Conservation (phyloP, 2,113 vertebrate species). For the Gila orcuttii region DNA sequence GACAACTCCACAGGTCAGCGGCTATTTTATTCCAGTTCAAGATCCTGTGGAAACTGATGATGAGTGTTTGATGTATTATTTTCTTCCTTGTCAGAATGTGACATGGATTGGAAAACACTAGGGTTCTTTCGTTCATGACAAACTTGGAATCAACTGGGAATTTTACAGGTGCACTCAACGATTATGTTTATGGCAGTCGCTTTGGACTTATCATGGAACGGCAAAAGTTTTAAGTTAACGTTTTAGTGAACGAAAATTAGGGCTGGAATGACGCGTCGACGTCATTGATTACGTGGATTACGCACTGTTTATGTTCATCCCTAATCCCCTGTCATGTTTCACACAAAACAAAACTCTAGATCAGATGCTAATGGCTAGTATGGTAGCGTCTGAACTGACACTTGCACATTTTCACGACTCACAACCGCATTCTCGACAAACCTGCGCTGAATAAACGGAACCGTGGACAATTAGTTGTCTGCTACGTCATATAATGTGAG, state of each 20-base stretch:
- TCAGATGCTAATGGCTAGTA: too few relatives aligned
- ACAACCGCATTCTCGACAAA: too few relatives aligned
- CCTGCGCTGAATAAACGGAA: too few relatives aligned
- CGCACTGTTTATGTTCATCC: too few relatives aligned
- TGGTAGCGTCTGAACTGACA: too few relatives aligned
- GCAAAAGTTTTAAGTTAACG: background rate
- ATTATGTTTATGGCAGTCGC: background rate
- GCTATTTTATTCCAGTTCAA: slow-evolving; percentile 50
- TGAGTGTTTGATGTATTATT: background rate
- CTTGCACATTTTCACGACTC: too few relatives aligned
- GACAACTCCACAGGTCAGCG: slow-evolving; percentile 77
- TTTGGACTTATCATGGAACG: background rate
- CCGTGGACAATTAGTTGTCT: too few relatives aligned
- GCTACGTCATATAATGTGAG: too few relatives aligned
- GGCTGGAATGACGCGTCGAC: too few relatives aligned
- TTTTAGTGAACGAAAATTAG: background rate
- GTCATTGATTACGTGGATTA: too few relatives aligned
- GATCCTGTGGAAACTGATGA: background rate
- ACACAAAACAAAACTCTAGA: too few relatives aligned
- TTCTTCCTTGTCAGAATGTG: background rate
- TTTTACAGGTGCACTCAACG: background rate
- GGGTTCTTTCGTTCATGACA: background rate
- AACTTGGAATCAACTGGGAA: background rate
- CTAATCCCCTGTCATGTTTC: too few relatives aligned
- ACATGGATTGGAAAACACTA: background rate